Conservation (phyloP, 2,113 vertebrate genomes). For the Turdus rufiventris region DNA sequence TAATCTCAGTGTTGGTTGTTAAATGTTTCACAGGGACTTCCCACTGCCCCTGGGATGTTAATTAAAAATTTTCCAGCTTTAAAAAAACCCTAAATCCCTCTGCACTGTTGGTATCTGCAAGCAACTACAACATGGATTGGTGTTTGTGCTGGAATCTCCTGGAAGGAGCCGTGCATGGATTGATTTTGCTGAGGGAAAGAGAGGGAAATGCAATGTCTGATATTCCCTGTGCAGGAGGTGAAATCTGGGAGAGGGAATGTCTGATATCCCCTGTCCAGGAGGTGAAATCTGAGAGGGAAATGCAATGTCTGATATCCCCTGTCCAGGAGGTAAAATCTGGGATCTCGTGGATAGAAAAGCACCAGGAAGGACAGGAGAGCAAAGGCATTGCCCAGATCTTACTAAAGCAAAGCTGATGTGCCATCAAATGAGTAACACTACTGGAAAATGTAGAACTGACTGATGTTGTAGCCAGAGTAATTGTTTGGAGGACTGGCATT, state of each 20-base stretch:
- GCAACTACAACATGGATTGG: not conserved
- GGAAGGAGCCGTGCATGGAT: not conserved
- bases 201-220: not conserved
- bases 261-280: not conserved
- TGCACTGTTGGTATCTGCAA: not conserved
- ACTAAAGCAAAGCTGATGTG: not conserved
- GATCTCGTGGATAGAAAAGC: not conserved
- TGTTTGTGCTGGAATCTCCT: not conserved
- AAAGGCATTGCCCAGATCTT: not conserved
- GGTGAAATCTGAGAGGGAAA: not conserved
- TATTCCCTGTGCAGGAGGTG: not conserved
- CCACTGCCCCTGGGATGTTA: not conserved
- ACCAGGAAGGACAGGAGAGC: not conserved
- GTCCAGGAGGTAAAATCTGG: not conserved
- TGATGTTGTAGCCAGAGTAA: not conserved
- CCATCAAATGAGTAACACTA: not conserved
- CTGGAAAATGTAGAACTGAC: not conserved
- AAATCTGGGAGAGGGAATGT: not conserved
- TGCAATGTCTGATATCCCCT: not conserved
- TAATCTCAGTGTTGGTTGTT: not conserved
- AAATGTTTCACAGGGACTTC: not conserved
- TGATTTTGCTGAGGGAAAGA: not conserved
- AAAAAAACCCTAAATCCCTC: not conserved
- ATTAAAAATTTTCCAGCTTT: not conserved
- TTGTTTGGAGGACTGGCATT: slow-evolving; percentile 14